These are phyloP conservation scores for Isaurus tuberculatus DNA, from an alignment of 92 coral and sea anemone genomes.

Conservation along the genomic window DNA sequence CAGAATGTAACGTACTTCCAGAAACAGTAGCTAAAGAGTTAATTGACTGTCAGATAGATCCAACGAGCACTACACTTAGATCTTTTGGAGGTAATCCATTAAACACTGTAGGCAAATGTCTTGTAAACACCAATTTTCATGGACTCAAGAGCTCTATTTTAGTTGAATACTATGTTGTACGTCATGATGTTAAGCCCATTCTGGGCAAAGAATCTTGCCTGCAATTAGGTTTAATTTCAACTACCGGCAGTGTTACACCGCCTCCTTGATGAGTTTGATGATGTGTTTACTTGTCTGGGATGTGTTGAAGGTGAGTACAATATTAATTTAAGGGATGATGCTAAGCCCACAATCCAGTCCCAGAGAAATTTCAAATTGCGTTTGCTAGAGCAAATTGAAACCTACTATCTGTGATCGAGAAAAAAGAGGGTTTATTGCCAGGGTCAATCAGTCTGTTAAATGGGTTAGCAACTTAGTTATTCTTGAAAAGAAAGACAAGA, in stretches of 20 bases:
- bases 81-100: too few relatives aligned
- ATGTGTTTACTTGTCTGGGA: conserved; percentile 51
- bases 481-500: conserved; percentile 34
- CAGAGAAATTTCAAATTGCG: conserved; percentile 54
- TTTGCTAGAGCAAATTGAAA: conserved; percentile 51
- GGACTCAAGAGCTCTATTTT: conserved; percentile 22
- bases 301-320: conserved; percentile 54
- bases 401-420: conserved; percentile 33
- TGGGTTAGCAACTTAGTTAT: conserved; percentile 58
- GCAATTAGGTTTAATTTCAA: conserved; percentile 35
- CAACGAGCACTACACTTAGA: too few relatives aligned
- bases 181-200: conserved; percentile 54
- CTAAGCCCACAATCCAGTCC: conserved; percentile 58
- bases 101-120: too few relatives aligned
- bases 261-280: conserved; percentile 45
- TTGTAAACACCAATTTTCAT: too few relatives aligned
- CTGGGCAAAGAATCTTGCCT: conserved; percentile 59
- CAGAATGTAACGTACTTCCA: too few relatives aligned
- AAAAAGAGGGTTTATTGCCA: conserved; percentile 24
- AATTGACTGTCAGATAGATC: too few relatives aligned
- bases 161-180: conserved; percentile 52
- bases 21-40: too few relatives aligned
- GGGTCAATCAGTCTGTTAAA: conserved; percentile 42
- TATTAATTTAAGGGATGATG: conserved; percentile 37
- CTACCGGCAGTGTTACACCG: conserved; percentile 24